Percentiles rank a stretch among this genome's conserved stretches.
Conservation (phyloP, 2,797 vertebrate genomes). For the Melanotaenia trifasciata region DNA sequence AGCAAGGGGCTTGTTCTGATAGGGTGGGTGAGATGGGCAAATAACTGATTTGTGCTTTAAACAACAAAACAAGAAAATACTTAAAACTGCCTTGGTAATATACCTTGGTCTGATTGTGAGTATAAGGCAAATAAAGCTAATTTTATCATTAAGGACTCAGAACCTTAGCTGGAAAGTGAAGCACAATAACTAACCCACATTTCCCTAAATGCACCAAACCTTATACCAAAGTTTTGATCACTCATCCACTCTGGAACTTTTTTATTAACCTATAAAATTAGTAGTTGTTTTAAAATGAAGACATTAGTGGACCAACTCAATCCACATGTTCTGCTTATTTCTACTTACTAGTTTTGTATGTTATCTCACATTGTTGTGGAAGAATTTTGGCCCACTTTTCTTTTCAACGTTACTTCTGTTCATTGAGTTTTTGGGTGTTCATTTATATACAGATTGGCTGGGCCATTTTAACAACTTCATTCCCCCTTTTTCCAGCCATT, state of each 20-base stretch:
- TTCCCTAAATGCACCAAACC: constrained; percentile 8
- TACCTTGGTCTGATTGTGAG: not conserved
- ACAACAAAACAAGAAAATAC: constrained; percentile 30
- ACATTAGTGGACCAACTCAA: not conserved
- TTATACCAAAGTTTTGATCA: not conserved
- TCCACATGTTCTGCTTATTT: not conserved
- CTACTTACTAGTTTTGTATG: not conserved
- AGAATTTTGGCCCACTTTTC: not conserved
- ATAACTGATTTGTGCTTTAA: constrained; percentile 36
- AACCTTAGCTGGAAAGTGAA: not conserved
- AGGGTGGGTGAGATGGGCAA: constrained; percentile 20
- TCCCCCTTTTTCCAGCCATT: not conserved
- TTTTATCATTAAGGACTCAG: not conserved
- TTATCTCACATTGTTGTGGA: too few species aligned
- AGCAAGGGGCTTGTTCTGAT: constrained; percentile 40
- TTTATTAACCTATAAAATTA: not conserved
- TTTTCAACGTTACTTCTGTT: not conserved
- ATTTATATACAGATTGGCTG: not conserved
- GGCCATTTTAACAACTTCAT: not conserved
- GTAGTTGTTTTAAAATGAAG: not conserved
- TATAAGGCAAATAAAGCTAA: not conserved
- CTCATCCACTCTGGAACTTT: not conserved
- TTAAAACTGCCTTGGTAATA: not conserved
- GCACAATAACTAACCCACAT: not conserved
- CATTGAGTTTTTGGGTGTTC: not conserved